Evolutionary conservation across 35 echinoderm and acorn worm species (phyloP).

Genomic region (Eucidaris tribuloides): DNA sequence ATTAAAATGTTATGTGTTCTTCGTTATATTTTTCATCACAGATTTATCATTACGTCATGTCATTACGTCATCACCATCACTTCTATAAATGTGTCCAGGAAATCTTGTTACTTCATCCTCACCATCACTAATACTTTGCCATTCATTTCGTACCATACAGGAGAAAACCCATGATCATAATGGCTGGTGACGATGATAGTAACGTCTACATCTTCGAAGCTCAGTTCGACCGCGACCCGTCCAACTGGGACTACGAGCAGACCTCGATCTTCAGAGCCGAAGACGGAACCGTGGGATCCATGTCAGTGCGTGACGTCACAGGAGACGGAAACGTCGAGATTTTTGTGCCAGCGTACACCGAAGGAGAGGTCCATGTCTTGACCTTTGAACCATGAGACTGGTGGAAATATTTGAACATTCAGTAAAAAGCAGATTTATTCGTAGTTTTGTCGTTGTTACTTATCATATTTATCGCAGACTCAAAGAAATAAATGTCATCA

Average conservation of each 20-base stretch:
- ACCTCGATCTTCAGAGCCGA: conserved; percentile 57
- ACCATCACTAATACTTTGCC: too few relatives aligned
- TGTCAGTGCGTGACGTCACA: conserved; percentile 54
- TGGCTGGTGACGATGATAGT: conserved; percentile 85
- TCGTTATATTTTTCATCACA: too few relatives aligned
- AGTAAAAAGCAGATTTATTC: not conserved
- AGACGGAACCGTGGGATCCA: conserved; percentile 68
- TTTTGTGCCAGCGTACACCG: conserved; percentile 75
- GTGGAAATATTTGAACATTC: not conserved
- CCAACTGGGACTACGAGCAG: conserved; percentile 72
- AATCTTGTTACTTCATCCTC: too few relatives aligned
- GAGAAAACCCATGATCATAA: conserved; percentile 60
- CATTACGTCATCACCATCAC: too few relatives aligned
- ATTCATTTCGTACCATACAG: conserved; percentile 10
- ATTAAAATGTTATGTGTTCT: too few relatives aligned
- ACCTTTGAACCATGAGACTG: conserved; percentile 73
- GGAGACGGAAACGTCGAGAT: conserved; percentile 72
- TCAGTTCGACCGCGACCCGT: conserved; percentile 41
- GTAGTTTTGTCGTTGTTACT: too few relatives aligned
- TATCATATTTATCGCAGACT: too few relatives aligned
- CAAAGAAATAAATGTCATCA: too few relatives aligned
- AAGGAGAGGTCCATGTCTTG: conserved; percentile 54
- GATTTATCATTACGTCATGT: too few relatives aligned
- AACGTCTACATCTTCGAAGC: conserved; percentile 80
- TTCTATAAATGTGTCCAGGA: too few relatives aligned